These are phyloP conservation scores for Rousettus leschenaultii DNA, from an alignment of 2,113 vertebrate species.

Conservation along the genomic window DNA sequence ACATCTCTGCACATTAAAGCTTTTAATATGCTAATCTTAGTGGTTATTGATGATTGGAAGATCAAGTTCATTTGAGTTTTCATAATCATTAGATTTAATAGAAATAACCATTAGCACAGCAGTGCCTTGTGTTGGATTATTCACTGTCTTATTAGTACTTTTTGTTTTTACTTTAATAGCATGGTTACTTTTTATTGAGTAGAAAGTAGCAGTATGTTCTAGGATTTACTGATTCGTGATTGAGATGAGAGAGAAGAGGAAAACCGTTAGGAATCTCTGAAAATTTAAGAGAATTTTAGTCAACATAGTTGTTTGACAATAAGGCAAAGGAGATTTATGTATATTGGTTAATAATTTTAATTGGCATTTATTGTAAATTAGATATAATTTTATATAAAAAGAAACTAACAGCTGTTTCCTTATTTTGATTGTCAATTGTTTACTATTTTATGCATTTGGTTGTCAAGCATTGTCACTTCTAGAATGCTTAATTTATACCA, in stretches of 20 bases:
- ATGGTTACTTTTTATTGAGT: background rate
- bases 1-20: slow-evolving; percentile 45
- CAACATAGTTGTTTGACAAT: slow-evolving; percentile 43
- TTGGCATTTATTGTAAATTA: slow-evolving; percentile 73
- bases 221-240: background rate
- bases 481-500: slow-evolving; percentile 73
- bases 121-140: background rate
- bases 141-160: slow-evolving; percentile 47
- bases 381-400: slow-evolving; percentile 72
- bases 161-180: background rate
- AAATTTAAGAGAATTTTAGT: slow-evolving; percentile 46
- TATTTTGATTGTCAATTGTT: slow-evolving; percentile 70
- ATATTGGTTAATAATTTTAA: slow-evolving; percentile 71
- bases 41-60: background rate
- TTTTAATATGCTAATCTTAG: slow-evolving; percentile 59
- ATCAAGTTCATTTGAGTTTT: slow-evolving; percentile 47
- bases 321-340: slow-evolving; percentile 60
- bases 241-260: background rate
- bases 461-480: slow-evolving; percentile 71
- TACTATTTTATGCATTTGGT: slow-evolving; percentile 67
- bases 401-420: slow-evolving; percentile 71
- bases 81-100: slow-evolving; percentile 3
- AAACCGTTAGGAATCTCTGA: background rate
- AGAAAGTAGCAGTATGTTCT: background rate
- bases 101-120: background rate